phyloP scores from a whole-genome alignment of 2,797 vertebrate genomes.

The Corythornis leucogaster region DNA sequence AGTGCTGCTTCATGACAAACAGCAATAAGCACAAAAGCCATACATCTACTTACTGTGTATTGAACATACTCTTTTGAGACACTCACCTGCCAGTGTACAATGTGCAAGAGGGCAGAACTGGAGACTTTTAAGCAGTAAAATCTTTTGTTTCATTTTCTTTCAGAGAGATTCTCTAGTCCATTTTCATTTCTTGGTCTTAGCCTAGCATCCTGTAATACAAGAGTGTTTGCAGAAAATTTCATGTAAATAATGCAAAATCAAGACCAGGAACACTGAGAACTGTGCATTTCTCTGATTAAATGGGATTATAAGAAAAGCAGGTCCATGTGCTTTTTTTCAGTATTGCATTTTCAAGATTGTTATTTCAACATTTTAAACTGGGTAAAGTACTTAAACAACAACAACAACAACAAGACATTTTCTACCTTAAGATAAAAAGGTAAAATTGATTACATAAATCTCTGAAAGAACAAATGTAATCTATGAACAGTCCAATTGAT shows the following conservation, averaged over 20 bases:
- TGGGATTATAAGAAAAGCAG: neutral
- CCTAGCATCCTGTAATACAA: neutral
- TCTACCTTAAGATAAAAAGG: neutral
- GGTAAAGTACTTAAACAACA: neutral
- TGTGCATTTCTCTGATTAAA: neutral
- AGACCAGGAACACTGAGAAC: neutral
- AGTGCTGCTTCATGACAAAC: neutral
- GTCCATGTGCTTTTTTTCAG: neutral
- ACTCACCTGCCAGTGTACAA: neutral
- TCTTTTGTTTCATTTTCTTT: neutral
- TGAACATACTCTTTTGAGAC: neutral
- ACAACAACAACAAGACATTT: neutral
- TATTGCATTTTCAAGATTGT: neutral
- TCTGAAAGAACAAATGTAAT: neutral
- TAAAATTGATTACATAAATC: neutral
- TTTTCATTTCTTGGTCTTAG: neutral
- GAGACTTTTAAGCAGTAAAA: neutral
- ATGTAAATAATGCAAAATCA: neutral
- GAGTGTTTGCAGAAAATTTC: neutral
- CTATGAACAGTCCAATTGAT: neutral
- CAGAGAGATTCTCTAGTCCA: neutral
- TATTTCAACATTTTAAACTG: neutral
- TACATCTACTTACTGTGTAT: neutral
- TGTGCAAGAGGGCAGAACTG: neutral
- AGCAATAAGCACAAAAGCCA: neutral